Percentiles rank a stretch among this genome's conserved stretches.
These are phyloP conservation scores for Punctoribates punctum DNA, from an alignment of 2,888 invertebrate genomes.

Conservation along the genomic window DNA sequence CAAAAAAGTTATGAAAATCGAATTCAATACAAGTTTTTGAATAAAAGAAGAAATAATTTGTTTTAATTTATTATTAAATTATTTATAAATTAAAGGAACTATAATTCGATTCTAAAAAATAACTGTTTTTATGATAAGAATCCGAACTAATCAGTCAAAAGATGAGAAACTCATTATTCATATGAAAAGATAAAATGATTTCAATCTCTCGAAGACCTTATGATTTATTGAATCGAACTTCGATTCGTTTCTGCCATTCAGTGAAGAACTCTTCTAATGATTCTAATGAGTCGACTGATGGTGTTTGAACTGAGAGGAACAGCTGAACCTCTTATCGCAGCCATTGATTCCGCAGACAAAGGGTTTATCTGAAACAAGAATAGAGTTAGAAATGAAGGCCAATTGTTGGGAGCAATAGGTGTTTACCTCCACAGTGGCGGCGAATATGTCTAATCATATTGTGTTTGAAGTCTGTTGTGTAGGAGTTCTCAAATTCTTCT, in stretches of 20 bases:
- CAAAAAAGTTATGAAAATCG: neutral
- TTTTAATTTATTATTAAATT: neutral
- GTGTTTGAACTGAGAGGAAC: neutral
- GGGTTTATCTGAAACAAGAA: neutral
- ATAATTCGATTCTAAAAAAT: neutral
- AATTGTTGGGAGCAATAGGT: neutral
- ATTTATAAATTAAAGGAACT: slow-evolving; percentile 7
- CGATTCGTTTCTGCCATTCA: neutral
- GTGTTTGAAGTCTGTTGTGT: slow-evolving; percentile 1
- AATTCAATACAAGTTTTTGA: neutral
- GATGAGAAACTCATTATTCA: neutral
- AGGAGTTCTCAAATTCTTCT: neutral
- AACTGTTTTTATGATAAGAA: neutral
- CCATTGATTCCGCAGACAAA: slow-evolving; percentile 14
- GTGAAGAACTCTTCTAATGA: neutral
- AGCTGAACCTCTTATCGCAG: neutral
- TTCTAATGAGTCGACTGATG: slow-evolving; percentile 13
- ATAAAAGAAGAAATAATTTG: neutral
- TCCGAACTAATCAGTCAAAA: neutral
- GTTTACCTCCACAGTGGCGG: neutral
- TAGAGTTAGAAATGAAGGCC: neutral
- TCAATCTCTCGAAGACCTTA: neutral
- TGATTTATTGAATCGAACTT: neutral
- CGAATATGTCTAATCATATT: slow-evolving; percentile 1
- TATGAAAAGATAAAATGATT: too few species aligned